These are phyloP conservation scores for Plebejus anna DNA, from an alignment of 2,888 invertebrate genomes.

Conservation along the genomic window DNA sequence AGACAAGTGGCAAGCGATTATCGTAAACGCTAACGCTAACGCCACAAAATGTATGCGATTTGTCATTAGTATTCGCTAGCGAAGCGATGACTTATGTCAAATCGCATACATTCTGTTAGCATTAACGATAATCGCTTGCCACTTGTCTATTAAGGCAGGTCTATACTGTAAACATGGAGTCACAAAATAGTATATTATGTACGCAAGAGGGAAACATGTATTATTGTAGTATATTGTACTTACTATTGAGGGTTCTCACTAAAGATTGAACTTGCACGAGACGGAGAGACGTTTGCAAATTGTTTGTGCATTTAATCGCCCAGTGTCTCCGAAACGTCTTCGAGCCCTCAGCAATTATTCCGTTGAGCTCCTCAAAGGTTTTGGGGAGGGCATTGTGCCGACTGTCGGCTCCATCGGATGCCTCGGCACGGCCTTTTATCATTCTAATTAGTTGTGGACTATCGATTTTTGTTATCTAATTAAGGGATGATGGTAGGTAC, in stretches of 20 bases:
- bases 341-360: slow-evolving; percentile 29
- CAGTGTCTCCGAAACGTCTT: slow-evolving; percentile 14
- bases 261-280: slow-evolving; percentile 1
- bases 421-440: neutral
- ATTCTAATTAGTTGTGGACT: slow-evolving; percentile 16
- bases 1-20: no score
- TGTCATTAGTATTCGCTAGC: no score
- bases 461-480: neutral
- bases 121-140: no score
- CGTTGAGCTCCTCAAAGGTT: slow-evolving; percentile 16
- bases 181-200: no score
- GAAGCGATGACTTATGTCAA: no score
- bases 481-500: neutral
- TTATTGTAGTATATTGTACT: neutral
- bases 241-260: neutral
- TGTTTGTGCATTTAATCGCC: slow-evolving; percentile 30
- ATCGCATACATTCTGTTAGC: no score
- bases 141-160: no score
- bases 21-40: no score
- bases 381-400: slow-evolving; percentile 17
- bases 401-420: neutral
- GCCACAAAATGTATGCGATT: no score
- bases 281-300: neutral
- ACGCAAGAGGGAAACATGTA: no score
- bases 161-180: no score